phyloP scores from a whole-genome alignment of 2,797 vertebrate genomes.

The Crenuchus spilurus region DNA sequence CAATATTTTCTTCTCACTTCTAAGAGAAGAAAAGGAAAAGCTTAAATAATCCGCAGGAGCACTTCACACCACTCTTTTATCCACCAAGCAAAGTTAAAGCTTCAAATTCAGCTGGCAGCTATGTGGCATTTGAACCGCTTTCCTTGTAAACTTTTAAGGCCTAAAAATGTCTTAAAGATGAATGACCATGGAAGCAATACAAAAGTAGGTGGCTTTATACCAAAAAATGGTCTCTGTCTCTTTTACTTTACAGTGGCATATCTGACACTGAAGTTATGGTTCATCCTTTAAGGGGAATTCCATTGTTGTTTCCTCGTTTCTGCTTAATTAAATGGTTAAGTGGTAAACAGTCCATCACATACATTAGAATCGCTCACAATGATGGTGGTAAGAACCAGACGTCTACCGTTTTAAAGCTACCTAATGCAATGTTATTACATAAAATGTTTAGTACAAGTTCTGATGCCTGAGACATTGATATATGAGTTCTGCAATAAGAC shows the following conservation, averaged over 20 bases:
- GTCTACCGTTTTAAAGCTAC: too few relatives aligned
- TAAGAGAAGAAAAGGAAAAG: not conserved
- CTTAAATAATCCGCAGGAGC: not conserved
- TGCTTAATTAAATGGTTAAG: too few relatives aligned
- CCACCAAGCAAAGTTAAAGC: constrained; percentile 3
- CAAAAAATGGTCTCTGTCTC: too few relatives aligned
- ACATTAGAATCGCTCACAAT: too few relatives aligned
- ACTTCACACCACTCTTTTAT: not conserved
- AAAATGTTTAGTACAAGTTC: too few relatives aligned
- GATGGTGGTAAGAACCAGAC: too few relatives aligned
- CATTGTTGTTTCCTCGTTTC: too few relatives aligned
- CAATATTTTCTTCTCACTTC: constrained; percentile 25
- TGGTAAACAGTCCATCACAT: too few relatives aligned
- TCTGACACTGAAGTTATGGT: not conserved
- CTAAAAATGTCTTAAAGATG: constrained; percentile 8
- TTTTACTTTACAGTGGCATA: not conserved
- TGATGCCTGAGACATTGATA: too few relatives aligned
- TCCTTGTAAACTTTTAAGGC: constrained; percentile 16
- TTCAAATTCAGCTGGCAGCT: not conserved
- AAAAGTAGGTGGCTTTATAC: not conserved
- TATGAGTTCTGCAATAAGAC: too few relatives aligned
- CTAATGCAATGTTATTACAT: too few relatives aligned
- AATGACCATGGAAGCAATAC: not conserved
- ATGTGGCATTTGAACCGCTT: constrained; percentile 6
- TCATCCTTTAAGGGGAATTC: too few relatives aligned